phyloP scores from a whole-genome alignment of 1,140 invertebrate genomes.

The Drosophila kepulauana region DNA sequence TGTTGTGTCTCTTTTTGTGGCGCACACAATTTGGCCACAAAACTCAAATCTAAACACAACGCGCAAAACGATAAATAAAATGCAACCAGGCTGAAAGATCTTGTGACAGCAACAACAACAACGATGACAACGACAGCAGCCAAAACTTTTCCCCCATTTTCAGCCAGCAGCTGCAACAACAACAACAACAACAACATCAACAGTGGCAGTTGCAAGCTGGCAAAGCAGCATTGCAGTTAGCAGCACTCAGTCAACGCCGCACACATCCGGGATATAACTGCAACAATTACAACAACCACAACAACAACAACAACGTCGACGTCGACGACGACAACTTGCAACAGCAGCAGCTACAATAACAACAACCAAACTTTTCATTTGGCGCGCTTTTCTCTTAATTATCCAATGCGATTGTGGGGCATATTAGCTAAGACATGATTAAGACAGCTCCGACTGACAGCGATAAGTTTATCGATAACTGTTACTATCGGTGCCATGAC shows the following conservation, averaged over 20 bases:
- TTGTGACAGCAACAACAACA: conserved; percentile 36
- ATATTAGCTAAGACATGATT: conserved; percentile 1
- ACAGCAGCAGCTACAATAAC: not conserved
- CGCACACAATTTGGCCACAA: conserved; percentile 12
- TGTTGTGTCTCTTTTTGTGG: not conserved
- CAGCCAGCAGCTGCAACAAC: conserved; percentile 23
- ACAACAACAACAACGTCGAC: not conserved
- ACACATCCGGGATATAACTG: conserved; percentile 42
- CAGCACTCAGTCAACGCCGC: conserved; percentile 31
- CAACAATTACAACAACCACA: conserved; percentile 17
- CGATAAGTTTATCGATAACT: conserved; percentile 2
- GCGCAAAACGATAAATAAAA: conserved; percentile 44
- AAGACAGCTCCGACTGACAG: not conserved
- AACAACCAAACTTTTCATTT: conserved; percentile 19
- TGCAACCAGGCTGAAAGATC: conserved; percentile 40
- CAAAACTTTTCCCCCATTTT: conserved; percentile 44
- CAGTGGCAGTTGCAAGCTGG: conserved; percentile 3
- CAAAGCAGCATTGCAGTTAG: conserved; percentile 29
- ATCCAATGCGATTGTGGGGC: not conserved
- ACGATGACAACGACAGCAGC: conserved; percentile 21
- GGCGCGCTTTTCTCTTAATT: conserved; percentile 36
- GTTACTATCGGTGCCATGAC: not conserved
- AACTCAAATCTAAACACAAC: conserved; percentile 13
- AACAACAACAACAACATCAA: not conserved
- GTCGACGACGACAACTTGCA: not conserved